Evolutionary conservation across 1,140 invertebrate genomes (phyloP).

Genomic region (Orius insidiosus): DNA sequence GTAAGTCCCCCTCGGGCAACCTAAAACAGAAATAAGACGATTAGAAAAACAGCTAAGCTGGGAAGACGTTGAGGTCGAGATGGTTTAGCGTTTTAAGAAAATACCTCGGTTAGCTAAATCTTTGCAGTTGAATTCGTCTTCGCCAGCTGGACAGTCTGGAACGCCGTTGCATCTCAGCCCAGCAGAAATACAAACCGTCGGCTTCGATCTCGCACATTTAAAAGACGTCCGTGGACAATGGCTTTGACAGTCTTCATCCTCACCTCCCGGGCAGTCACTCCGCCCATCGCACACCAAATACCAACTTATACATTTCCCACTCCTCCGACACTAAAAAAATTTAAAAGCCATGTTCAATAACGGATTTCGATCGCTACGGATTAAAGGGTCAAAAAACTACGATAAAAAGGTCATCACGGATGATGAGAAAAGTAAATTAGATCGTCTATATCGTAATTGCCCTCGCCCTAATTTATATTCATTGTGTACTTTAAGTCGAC

Average conservation of each 20-base stretch:
- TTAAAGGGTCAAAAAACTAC: too few species aligned
- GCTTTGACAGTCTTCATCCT: slow-evolving; percentile 55
- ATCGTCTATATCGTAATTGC: too few species aligned
- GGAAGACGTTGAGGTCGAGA: too few species aligned
- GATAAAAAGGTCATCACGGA: too few species aligned
- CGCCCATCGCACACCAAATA: slow-evolving; percentile 89
- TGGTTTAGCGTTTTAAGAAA: too few species aligned
- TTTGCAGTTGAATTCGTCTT: slow-evolving; percentile 61
- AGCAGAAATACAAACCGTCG: slow-evolving; percentile 45
- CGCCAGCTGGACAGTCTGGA: slow-evolving; percentile 58
- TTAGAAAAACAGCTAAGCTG: too few species aligned
- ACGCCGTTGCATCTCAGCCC: slow-evolving; percentile 59
- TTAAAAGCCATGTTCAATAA: neutral
- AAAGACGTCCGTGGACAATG: slow-evolving; percentile 42
- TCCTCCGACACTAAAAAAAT: slow-evolving; percentile 46
- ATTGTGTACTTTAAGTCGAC: too few species aligned
- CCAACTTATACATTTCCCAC: slow-evolving; percentile 72
- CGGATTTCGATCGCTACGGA: too few species aligned
- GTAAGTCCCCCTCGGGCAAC: slow-evolving; percentile 63
- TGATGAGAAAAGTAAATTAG: too few species aligned
- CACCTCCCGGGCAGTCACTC: slow-evolving; percentile 66
- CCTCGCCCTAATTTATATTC: too few species aligned
- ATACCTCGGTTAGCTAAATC: slow-evolving; percentile 34
- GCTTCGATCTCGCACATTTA: slow-evolving; percentile 37
- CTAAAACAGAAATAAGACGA: slow-evolving; percentile 15